Base-by-base conservation (phyloP, 2,888 invertebrate species). In the Branchipolynoe longqiensis region DNA sequence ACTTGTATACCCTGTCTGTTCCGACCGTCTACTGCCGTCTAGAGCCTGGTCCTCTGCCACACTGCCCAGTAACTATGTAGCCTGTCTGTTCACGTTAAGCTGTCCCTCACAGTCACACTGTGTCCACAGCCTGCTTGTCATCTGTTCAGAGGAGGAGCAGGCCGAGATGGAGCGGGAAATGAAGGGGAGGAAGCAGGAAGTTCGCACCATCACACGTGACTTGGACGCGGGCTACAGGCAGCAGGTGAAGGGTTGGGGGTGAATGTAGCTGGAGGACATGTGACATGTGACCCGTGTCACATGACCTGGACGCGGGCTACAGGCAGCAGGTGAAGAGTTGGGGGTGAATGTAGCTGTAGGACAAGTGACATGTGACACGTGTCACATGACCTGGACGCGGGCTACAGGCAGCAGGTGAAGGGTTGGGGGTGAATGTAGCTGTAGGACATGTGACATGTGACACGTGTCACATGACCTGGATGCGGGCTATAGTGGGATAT, bases 391-490 rank as follows among this genome's bases (percentile, higher is more conserved):
- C 86, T 92, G 22, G 90, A 92, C 59, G 85, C 86, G 2, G 88
- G 87, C 8, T 83, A 48, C 28, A 59, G 41, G 33, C 38, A 82
- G 58, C n/a, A n/a, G n/a, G n/a, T n/a, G n/a, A n/a, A n/a, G n/a
- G 48, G 54, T 83, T n/a, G 22, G 62, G 22, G 33, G 87, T 14
- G 91, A 91, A 85, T 82, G 90, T 86, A 86, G 89, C 54, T 90
- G 90, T 22, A 89, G 90, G 82, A 88, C 89, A 41, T 90, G 90
- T 31, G 89, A 91, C 59, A 89, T 91, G 36, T 86, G 91, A n/a
- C 91, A 90, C 18, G 91, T 91, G 28, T 88, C 90, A 31, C 89
- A 91, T 38, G 92, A 92, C 56, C 86, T 92, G 22, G 90, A 92
- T 64, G 85, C 86, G 2, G 88, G 87, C 8, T 83, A 48, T 25